Evolutionary conservation across 1,140 invertebrate species (phyloP), one percentile per base, ranked within the genome.

Genomic region (Lerema accius): DNA sequence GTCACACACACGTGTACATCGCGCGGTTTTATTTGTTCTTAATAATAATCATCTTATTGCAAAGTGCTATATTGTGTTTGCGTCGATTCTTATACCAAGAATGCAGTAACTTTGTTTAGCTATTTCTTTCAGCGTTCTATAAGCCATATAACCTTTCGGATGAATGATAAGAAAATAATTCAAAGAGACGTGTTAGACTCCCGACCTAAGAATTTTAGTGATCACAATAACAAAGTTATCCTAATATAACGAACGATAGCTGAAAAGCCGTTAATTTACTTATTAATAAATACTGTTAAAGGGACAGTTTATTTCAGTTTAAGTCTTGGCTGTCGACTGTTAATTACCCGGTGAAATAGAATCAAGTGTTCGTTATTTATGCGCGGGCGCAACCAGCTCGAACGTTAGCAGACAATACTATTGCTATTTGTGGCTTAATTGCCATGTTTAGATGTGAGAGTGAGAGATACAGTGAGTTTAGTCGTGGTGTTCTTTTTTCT

Each of bases 331-430:
- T 53, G 50, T 53, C 50, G 50, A n/a, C 50, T 53, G 37, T 53
- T 53, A 53, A 53, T 53, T 53, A 42, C 37, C 17, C 11, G 17
- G 19, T 53, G 50, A 53, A 40, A 42, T 40, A 53, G 50, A 53
- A 37, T 40, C 17, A 26, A 6, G 46, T 14, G 46, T 58, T 56
- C 23, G 55, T 68, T 68, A 68, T 68, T 63, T 63, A 68, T 68
- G 66, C 55, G 61, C 55, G 15, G 28, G 61, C 59, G 66, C 63
- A 63, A 37, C 49, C 32, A 37, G 37, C 15, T 50, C 50, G 61
- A 46, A 66, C 64, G 61, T 67, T 67, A 67, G 58, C 46, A 65
- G 65, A 46, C 65, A 67, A 67, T 67, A 62, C 19, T 53, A 51
- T 61, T 37, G 60, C 65, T 56, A 62, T 64, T 46, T 56, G 56